A percentile compares a stretch with the other conserved stretches of the same genome.
These are phyloP conservation scores for Fistularia commersonii DNA, from an alignment of 2,797 vertebrate genomes.

Conservation along the genomic window DNA sequence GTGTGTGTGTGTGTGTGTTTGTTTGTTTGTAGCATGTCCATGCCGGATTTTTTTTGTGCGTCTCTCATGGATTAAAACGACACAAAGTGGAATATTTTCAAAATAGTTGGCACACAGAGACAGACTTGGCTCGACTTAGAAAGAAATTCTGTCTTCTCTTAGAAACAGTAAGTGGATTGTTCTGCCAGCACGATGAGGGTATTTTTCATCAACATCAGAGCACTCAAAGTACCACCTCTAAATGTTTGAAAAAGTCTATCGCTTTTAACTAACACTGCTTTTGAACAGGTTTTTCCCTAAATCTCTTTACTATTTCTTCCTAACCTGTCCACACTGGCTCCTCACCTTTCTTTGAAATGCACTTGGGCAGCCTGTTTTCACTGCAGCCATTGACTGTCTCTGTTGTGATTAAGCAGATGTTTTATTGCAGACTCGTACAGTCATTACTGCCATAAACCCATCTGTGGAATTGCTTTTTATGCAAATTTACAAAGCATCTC, in stretches of 20 bases:
- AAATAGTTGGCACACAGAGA: slow-evolving; percentile 68
- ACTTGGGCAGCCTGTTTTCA: slow-evolving; percentile 71
- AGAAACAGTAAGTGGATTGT: slow-evolving; percentile 70
- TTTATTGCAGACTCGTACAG: slow-evolving; percentile 79
- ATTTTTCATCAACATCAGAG: slow-evolving; percentile 65
- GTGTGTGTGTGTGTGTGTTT: slow-evolving; percentile 33
- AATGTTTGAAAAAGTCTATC: slow-evolving; percentile 59
- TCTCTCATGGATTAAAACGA: slow-evolving; percentile 62
- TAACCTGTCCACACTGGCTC: slow-evolving; percentile 47
- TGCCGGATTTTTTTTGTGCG: slow-evolving; percentile 34
- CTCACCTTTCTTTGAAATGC: slow-evolving; percentile 66
- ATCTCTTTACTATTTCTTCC: slow-evolving; percentile 30
- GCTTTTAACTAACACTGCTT: slow-evolving; percentile 67
- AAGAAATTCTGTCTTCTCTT: slow-evolving; percentile 58
- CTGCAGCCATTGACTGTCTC: slow-evolving; percentile 69
- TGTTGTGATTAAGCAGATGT: slow-evolving; percentile 84
- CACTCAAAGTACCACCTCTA: slow-evolving; percentile 55
- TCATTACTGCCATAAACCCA: slow-evolving; percentile 84
- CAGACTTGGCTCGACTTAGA: slow-evolving; percentile 72
- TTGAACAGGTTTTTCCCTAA: slow-evolving; percentile 47
- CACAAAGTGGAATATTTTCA: slow-evolving; percentile 70
- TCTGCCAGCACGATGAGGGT: slow-evolving; percentile 70
- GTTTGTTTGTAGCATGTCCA: background rate
- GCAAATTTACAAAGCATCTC: slow-evolving; percentile 79
- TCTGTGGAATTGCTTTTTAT: slow-evolving; percentile 85